Percentiles rank a stretch among this genome's conserved stretches.
These are phyloP conservation scores for Torymus auratus DNA, from an alignment of 2,888 invertebrate species.

Conservation along the genomic window DNA sequence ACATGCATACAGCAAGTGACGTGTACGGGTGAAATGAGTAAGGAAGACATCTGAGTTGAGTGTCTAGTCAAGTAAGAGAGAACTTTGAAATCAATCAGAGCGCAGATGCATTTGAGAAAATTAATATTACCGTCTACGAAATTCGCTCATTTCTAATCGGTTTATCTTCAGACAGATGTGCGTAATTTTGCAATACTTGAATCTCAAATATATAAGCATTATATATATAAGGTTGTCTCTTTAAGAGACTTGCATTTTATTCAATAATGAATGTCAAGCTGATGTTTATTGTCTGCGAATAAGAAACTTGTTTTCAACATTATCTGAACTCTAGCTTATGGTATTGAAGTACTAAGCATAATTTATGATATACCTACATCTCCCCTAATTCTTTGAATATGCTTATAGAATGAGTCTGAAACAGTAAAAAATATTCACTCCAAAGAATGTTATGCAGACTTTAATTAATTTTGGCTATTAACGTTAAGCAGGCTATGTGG, in stretches of 20 bases:
- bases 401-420: conserved; percentile 21
- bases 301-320: too few relatives aligned
- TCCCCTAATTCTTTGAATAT: not conserved
- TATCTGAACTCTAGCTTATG: too few relatives aligned
- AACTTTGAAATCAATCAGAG: conserved; percentile 75
- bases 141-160: conserved; percentile 70
- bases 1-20: conserved; percentile 58
- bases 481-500: conserved; percentile 53
- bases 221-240: conserved; percentile 58
- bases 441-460: conserved; percentile 42
- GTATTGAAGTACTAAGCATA: too few relatives aligned
- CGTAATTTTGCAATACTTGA: conserved; percentile 19
- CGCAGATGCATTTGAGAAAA: conserved; percentile 70
- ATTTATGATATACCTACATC: too few relatives aligned
- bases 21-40: conserved; percentile 57
- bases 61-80: conserved; percentile 67
- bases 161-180: conserved; percentile 64
- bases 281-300: too few relatives aligned
- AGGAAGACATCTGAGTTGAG: conserved; percentile 61
- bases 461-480: conserved; percentile 58
- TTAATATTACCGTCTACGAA: conserved; percentile 74
- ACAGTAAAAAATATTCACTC: conserved; percentile 26
- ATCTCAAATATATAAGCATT: conserved; percentile 14
- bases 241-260: too few relatives aligned
- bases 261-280: too few relatives aligned